A percentile compares a stretch with the other conserved stretches of the same genome.
phyloP scores from a whole-genome alignment of 2,113 vertebrate species.

The Zosterops japonicus region DNA sequence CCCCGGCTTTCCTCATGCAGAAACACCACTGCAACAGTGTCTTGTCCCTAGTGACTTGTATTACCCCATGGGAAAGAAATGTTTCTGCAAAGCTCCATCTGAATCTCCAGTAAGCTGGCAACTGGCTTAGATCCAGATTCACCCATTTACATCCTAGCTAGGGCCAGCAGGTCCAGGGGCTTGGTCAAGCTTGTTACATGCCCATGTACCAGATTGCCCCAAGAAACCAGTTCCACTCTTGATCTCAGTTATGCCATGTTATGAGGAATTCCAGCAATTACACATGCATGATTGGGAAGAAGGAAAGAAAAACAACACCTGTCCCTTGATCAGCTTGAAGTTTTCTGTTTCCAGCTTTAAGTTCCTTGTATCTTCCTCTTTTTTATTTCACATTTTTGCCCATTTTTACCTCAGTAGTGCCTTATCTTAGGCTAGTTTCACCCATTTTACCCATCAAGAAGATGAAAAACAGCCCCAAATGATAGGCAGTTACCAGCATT shows the following conservation, averaged over 20 bases:
- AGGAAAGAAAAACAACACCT: accelerated
- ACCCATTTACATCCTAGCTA: neutral
- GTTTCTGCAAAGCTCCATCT: neutral
- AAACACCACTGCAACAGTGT: neutral
- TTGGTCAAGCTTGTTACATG: neutral
- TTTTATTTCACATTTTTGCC: neutral
- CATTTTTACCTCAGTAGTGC: neutral
- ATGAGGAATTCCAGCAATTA: neutral
- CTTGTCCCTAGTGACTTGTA: no score
- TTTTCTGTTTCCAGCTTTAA: neutral
- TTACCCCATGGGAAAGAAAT: neutral
- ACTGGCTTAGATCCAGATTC: neutral
- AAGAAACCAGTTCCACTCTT: neutral
- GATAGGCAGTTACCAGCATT: conserved; percentile 17
- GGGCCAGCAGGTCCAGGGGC: neutral
- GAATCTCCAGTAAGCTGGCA: neutral
- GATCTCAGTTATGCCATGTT: neutral
- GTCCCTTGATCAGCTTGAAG: neutral
- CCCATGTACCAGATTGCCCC: neutral
- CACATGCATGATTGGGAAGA: neutral
- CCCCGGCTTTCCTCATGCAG: neutral
- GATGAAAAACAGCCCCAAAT: neutral
- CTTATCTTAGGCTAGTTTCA: neutral
- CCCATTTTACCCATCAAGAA: neutral
- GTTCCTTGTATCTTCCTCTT: neutral